Conservation (phyloP, 2,797 vertebrate genomes). For the Falco columbarius region DNA sequence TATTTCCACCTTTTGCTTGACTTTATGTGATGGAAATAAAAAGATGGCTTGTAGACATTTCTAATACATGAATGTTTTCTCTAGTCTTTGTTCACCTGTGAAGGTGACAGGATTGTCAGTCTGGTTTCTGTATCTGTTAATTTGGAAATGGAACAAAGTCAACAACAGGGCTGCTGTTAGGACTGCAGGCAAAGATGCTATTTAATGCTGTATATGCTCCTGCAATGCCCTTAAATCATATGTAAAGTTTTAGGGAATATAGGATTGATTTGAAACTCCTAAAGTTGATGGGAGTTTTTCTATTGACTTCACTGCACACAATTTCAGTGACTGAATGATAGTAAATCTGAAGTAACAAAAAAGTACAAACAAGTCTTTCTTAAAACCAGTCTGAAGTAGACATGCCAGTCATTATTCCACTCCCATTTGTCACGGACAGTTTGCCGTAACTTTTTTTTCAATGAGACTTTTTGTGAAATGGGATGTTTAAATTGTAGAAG, state of each 20-base stretch:
- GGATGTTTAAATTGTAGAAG: background rate
- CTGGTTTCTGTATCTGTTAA: background rate
- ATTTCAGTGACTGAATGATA: background rate
- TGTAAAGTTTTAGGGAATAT: background rate
- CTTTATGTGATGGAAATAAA: background rate
- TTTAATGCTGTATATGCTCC: background rate
- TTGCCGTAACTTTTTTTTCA: background rate
- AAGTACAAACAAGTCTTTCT: background rate
- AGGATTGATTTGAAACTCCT: background rate
- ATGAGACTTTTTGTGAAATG: background rate
- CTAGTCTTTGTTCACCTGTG: background rate
- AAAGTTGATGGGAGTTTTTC: background rate
- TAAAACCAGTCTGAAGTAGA: background rate
- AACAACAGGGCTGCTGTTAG: background rate
- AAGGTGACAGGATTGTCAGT: background rate
- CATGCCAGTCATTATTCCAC: background rate
- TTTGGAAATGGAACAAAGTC: background rate
- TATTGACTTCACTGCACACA: background rate
- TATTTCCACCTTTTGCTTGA: background rate
- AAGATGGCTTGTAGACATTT: background rate
- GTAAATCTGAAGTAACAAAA: background rate
- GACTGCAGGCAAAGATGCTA: background rate
- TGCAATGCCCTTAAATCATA: background rate
- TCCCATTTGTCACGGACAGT: background rate
- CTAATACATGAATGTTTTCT: background rate